Conservation (phyloP, 2,888 invertebrate genomes). For the Agriopis aurantiaria region DNA sequence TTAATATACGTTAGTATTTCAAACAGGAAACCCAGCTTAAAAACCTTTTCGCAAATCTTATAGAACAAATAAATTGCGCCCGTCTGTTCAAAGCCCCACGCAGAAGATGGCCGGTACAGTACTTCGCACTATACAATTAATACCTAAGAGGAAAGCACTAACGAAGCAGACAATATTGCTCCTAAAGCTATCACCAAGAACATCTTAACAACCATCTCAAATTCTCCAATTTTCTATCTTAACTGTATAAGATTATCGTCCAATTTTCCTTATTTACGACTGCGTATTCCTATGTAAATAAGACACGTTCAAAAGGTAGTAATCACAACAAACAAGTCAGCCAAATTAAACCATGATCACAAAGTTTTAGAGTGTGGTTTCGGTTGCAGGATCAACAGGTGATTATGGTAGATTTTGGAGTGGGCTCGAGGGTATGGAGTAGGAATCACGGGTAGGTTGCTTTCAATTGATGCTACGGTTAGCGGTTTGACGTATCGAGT, state of each 20-base stretch:
- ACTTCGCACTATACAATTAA: slow-evolving; percentile 52
- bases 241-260: slow-evolving; percentile 21
- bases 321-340: background rate
- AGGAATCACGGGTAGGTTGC: slow-evolving; percentile 72
- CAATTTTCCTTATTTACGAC: slow-evolving; percentile 26
- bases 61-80: slow-evolving; percentile 19
- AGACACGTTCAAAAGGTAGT: background rate
- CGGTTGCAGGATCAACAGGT: slow-evolving; percentile 42
- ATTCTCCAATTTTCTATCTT: slow-evolving; percentile 46
- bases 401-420: slow-evolving; percentile 47
- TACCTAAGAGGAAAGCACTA: slow-evolving; percentile 60
- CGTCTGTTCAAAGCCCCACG: slow-evolving; percentile 21
- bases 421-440: slow-evolving; percentile 46
- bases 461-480: slow-evolving; percentile 76
- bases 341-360: background rate
- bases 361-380: slow-evolving; percentile 40
- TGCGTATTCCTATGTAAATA: slow-evolving; percentile 15
- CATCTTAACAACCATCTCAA: slow-evolving; percentile 38
- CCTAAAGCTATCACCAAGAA: slow-evolving; percentile 44
- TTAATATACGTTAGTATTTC: no score
- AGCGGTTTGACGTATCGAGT: slow-evolving; percentile 64
- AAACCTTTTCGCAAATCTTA: no score
- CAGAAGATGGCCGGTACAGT: slow-evolving; percentile 34
- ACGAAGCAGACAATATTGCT: slow-evolving; percentile 68
- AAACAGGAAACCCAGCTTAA: no score